Percentiles rank a stretch among this genome's conserved stretches.
Evolutionary conservation across 2,113 vertebrate genomes (phyloP).

Genomic region (Meriones unguiculatus): DNA sequence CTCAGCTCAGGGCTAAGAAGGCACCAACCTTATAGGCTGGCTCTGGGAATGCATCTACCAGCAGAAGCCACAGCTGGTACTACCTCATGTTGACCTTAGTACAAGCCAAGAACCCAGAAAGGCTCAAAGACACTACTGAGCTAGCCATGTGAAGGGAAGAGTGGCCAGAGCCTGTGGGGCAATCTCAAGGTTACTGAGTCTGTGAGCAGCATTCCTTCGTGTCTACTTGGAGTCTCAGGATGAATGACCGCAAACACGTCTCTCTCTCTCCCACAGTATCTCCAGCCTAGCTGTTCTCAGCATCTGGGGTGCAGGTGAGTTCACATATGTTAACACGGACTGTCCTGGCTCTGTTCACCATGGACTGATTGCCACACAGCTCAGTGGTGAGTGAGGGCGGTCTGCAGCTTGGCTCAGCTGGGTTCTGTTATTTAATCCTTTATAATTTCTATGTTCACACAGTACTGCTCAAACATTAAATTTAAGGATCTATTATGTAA

Average conservation of each 20-base stretch:
- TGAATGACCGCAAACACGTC: neutral
- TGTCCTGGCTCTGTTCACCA: neutral
- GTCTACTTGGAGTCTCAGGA: neutral
- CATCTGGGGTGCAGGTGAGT: neutral
- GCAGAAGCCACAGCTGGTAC: accelerated
- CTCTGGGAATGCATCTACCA: too few species aligned
- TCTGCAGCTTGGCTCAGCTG: accelerated
- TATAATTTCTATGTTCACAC: too few species aligned
- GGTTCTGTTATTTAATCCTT: neutral
- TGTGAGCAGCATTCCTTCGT: neutral
- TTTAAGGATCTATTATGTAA: neutral
- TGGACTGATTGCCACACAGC: neutral
- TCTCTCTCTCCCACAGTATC: too few species aligned
- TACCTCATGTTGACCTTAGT: accelerated
- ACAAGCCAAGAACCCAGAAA: neutral
- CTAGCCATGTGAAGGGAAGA: neutral
- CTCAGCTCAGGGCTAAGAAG: neutral
- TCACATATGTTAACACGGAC: neutral
- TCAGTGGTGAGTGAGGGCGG: accelerated
- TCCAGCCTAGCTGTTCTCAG: neutral
- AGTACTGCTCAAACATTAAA: neutral
- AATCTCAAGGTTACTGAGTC: too few species aligned
- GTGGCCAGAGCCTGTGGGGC: neutral
- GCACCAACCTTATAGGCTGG: accelerated
- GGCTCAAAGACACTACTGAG: neutral